phyloP scores from a whole-genome alignment of 2,113 vertebrate genomes.

The Cochlearius cochlearius region DNA sequence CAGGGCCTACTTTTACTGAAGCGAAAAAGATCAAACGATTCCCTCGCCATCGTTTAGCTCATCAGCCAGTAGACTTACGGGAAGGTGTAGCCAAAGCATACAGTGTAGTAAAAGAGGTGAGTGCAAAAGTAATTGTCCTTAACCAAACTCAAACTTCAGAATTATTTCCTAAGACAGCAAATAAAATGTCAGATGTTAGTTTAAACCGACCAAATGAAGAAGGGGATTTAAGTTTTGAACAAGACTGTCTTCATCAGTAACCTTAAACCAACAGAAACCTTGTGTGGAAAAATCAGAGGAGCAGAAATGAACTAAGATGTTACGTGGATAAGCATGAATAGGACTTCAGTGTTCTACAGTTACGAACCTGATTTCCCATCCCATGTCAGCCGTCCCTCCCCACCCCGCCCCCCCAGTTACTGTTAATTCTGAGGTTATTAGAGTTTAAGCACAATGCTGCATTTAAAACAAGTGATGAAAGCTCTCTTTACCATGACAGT shows the following conservation, averaged over 20 bases:
- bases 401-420: not conserved
- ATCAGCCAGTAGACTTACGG: slow-evolving; percentile 93
- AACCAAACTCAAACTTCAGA: not conserved
- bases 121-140: not conserved
- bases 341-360: not conserved
- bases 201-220: not conserved
- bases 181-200: not conserved
- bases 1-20: slow-evolving; percentile 85
- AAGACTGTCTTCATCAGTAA: not conserved
- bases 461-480: not conserved
- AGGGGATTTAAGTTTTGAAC: not conserved
- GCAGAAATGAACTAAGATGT: not conserved
- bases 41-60: slow-evolving; percentile 87
- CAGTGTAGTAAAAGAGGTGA: slow-evolving; percentile 95
- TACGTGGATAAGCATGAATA: not conserved
- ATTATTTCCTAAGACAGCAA: not conserved
- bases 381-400: fast-evolving
- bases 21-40: slow-evolving; percentile 84
- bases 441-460: not conserved
- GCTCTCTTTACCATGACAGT: not conserved
- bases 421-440: not conserved
- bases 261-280: not conserved
- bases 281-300: not conserved
- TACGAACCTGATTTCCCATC: not conserved
- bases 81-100: slow-evolving; percentile 98